These are phyloP conservation scores for Ichneumoninae sp. DNA, from an alignment of 2,888 invertebrate species.

Conservation along the genomic window DNA sequence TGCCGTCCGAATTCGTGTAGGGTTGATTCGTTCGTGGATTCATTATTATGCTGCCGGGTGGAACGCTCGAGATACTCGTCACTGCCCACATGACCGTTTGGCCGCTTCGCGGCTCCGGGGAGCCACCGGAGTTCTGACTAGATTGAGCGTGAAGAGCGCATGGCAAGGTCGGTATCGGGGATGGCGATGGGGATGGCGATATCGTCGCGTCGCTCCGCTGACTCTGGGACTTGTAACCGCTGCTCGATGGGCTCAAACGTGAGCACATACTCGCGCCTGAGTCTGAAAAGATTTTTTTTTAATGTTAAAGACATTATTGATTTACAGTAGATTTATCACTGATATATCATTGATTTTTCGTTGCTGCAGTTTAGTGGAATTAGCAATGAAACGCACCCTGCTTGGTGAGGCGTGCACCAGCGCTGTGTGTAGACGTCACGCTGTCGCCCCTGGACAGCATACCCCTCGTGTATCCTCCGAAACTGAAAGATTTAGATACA, in stretches of 20 bases:
- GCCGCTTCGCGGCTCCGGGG: slow-evolving; percentile 74
- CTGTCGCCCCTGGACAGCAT: slow-evolving; percentile 88
- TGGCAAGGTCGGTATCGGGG: slow-evolving; percentile 79
- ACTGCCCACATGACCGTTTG: slow-evolving; percentile 93
- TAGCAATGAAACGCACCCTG: slow-evolving; percentile 87
- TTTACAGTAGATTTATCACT: neutral
- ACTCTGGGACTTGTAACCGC: slow-evolving; percentile 91
- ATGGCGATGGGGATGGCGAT: slow-evolving; percentile 82
- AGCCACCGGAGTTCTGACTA: slow-evolving; percentile 79
- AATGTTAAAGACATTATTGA: neutral
- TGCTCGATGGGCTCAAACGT: slow-evolving; percentile 90
- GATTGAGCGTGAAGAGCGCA: slow-evolving; percentile 81
- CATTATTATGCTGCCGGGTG: slow-evolving; percentile 94
- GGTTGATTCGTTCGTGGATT: slow-evolving; percentile 93
- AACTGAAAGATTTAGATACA: slow-evolving; percentile 94
- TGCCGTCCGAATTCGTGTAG: slow-evolving; percentile 91
- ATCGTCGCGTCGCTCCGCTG: slow-evolving; percentile 86
- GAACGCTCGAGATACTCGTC: slow-evolving; percentile 93
- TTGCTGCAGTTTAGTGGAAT: neutral
- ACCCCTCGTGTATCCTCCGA: slow-evolving; percentile 91
- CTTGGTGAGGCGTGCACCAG: slow-evolving; percentile 89
- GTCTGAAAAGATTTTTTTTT: slow-evolving; percentile 82
- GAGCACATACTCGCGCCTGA: slow-evolving; percentile 88
- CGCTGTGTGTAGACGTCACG: slow-evolving; percentile 88
- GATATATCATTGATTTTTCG: neutral